phyloP scores from a whole-genome alignment of 2,888 invertebrate species.

The Dynastes maya region DNA sequence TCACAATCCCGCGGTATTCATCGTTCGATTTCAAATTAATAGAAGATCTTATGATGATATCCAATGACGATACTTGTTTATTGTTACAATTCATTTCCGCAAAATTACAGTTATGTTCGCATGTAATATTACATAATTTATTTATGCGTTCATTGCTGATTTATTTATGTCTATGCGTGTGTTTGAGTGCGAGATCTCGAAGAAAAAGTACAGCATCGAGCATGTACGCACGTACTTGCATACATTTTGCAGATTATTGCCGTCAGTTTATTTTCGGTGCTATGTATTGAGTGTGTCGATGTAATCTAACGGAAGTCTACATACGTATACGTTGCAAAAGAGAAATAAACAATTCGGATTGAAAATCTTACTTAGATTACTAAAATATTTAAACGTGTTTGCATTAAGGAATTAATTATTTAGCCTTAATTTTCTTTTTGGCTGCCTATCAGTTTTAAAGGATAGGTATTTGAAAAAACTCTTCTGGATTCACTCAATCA shows the following conservation, averaged over 20 bases:
- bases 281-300: slow-evolving; percentile 18
- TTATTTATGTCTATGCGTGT: background rate
- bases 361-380: slow-evolving; percentile 18
- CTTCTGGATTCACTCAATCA: too few species aligned
- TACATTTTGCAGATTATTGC: slow-evolving; percentile 28
- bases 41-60: background rate
- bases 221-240: background rate
- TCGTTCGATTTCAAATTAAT: slow-evolving; percentile 14
- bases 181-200: slow-evolving; percentile 18
- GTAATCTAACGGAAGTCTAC: slow-evolving; percentile 22
- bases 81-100: slow-evolving; percentile 12
- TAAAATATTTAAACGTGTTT: slow-evolving; percentile 18
- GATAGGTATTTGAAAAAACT: too few species aligned
- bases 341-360: slow-evolving; percentile 14
- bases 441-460: too few species aligned
- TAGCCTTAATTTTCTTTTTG: background rate
- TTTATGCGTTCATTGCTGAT: background rate
- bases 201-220: background rate
- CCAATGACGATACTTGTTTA: slow-evolving; percentile 1
- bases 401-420: background rate
- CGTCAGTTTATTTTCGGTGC: slow-evolving; percentile 21
- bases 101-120: slow-evolving; percentile 1
- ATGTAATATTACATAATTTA: background rate
- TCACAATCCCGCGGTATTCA: background rate
- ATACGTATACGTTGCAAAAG: background rate